Evolutionary conservation across 2,797 vertebrate genomes (phyloP), one percentile per base, ranked within the genome.

Genomic region (Pipistrellus nathusii): DNA sequence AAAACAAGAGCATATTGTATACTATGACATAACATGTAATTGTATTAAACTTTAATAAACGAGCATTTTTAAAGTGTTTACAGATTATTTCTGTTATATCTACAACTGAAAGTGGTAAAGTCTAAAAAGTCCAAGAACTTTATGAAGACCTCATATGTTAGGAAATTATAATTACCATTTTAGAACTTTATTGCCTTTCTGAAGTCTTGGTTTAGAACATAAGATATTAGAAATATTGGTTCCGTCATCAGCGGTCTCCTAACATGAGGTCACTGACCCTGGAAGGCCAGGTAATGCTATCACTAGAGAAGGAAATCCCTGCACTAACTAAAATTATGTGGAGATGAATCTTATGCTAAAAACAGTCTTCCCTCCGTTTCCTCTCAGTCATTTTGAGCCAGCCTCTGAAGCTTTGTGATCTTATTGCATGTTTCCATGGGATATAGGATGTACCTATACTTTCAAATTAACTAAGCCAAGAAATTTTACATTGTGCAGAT

Each of bases 41-140:
- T 93, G 57, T 95, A 77, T 81, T 94, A 89, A 88, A 88, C 13
- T 92, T 90, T 94, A 94, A 95, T 95, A 95, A 92, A 84, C 91
- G 85, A 75, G 35, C 73, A 82, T 94, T 95, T 76, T 87, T 51
- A 92, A 95, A 76, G 44, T 88, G 38, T 90, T 94, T 66, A 92
- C 46, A 91, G 72, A 87, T 96, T 85, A 44, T 94, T 95, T 94
- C 44, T 94, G 20, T 95, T 92, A 41, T 69, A 80, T 94, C 77
- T 91, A 20, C 44, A 93, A 59, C 76, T 84, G 46, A 95, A 92
- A 59, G 75, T 92, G 69, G 51, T 92, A 75, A 95, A 85, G 69
- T 89, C 23, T 92, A 78, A 94, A 96, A 91, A 91, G 32, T 72
- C 75, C 23, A 93, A 94, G 88, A 93, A 93, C 77, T 95, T 95